Evolutionary conservation across 2,888 invertebrate genomes (phyloP).

Genomic region (Aphidoletes aphidimyza): DNA sequence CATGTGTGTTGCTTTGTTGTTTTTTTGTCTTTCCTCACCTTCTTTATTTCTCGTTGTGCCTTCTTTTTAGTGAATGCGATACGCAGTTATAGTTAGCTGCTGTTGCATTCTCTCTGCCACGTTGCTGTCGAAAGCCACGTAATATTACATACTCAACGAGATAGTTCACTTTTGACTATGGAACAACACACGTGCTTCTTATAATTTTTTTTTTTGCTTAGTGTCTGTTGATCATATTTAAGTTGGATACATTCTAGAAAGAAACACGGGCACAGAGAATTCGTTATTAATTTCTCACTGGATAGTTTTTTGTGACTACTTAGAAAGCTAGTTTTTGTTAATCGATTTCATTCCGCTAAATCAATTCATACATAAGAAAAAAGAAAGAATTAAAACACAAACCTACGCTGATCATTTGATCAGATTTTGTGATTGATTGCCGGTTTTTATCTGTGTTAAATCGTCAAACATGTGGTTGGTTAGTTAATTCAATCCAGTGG

Average conservation of each 20-base stretch:
- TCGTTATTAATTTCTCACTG: too few relatives aligned
- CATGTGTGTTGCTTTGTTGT: too few relatives aligned
- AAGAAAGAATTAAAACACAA: neutral
- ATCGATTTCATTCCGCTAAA: too few relatives aligned
- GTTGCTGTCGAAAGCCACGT: conserved; percentile 54
- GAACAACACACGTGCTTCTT: neutral
- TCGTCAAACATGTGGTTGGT: conserved; percentile 32
- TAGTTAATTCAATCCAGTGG: neutral
- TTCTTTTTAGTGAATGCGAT: neutral
- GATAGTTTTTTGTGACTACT: too few relatives aligned
- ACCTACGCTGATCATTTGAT: neutral
- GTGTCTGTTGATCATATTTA: too few relatives aligned
- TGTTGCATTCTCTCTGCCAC: conserved; percentile 45
- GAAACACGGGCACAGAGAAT: too few relatives aligned
- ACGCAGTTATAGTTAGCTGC: neutral
- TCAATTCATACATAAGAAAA: neutral
- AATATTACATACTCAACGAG: neutral
- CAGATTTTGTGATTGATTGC: conserved; percentile 2
- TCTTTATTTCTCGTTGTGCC: neutral
- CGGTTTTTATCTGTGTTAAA: neutral
- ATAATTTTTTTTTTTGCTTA: neutral
- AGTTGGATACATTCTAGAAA: neutral
- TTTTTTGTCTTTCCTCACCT: too few relatives aligned
- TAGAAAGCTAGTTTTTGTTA: too few relatives aligned
- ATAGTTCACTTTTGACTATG: neutral